Conservation (phyloP, 1,140 invertebrate genomes). For the Drosophila obscura region DNA sequence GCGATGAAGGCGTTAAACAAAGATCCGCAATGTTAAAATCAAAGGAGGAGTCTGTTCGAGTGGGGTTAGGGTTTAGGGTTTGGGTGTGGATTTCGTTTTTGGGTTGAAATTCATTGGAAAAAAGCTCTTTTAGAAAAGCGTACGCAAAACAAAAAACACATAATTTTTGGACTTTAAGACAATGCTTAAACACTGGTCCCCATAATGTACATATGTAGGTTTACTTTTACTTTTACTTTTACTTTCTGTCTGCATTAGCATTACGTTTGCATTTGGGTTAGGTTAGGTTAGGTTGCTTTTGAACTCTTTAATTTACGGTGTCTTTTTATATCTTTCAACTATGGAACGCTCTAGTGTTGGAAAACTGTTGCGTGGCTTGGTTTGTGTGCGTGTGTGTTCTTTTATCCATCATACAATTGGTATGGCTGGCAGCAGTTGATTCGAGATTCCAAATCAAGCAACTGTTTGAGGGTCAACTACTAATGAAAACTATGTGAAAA, state of each 20-base stretch:
- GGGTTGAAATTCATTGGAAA: conserved; percentile 29
- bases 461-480: neutral
- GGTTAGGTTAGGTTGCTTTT: conserved; percentile 29
- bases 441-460: conserved; percentile 2
- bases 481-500: conserved; percentile 9
- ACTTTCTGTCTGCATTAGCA: conserved; percentile 40
- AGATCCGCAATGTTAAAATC: conserved; percentile 15
- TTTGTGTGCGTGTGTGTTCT: neutral
- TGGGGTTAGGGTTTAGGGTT: conserved; percentile 16
- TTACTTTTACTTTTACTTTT: conserved; percentile 29
- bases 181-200: conserved; percentile 79
- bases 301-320: conserved; percentile 26
- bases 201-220: conserved; percentile 49
- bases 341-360: conserved; percentile 21
- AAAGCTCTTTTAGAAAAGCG: conserved; percentile 49
- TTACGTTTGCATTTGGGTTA: conserved; percentile 27
- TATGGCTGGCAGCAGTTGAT: neutral
- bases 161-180: conserved; percentile 55
- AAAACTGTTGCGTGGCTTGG: neutral
- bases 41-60: conserved; percentile 37
- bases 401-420: conserved; percentile 3
- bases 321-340: neutral
- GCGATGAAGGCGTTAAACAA: conserved; percentile 26
- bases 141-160: conserved; percentile 41
- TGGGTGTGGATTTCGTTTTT: neutral